These are phyloP conservation scores for Dicrostonyx torquatus DNA, from an alignment of 2,797 vertebrate genomes.

Conservation along the genomic window DNA sequence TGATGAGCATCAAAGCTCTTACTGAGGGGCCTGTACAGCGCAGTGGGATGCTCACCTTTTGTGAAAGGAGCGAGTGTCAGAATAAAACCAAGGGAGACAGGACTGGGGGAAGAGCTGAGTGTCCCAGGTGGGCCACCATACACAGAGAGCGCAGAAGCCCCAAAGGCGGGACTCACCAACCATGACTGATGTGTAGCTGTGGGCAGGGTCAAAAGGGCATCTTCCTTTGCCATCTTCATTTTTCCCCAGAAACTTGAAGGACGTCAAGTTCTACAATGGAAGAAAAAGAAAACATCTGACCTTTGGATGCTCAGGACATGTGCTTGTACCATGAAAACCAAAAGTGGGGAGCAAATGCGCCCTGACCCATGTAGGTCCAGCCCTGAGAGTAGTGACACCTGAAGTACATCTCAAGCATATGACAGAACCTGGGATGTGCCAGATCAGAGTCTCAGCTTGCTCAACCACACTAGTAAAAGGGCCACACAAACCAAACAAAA, in stretches of 20 bases:
- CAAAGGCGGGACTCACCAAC: slow-evolving; percentile 92
- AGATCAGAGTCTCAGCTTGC: background rate
- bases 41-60: fast-evolving
- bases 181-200: slow-evolving; percentile 97
- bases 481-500: background rate
- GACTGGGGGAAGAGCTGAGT: fast-evolving
- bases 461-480: background rate
- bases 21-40: fast-evolving
- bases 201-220: slow-evolving; percentile 96
- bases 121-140: background rate
- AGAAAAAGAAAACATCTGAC: background rate
- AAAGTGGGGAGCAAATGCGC: fast-evolving
- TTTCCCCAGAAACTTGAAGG: slow-evolving; percentile 88
- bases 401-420: background rate
- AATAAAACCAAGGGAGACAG: background rate
- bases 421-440: fast-evolving
- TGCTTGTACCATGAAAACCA: background rate
- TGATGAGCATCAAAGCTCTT: background rate
- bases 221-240: slow-evolving; percentile 95
- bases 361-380: fast-evolving
- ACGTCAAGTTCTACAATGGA: slow-evolving; percentile 82
- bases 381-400: background rate
- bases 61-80: fast-evolving
- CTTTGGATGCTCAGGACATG: background rate
- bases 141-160: background rate